Evolutionary conservation across 2,888 invertebrate genomes (phyloP), one percentile per base, ranked within the genome.

Genomic region (Andrena dorsata): DNA sequence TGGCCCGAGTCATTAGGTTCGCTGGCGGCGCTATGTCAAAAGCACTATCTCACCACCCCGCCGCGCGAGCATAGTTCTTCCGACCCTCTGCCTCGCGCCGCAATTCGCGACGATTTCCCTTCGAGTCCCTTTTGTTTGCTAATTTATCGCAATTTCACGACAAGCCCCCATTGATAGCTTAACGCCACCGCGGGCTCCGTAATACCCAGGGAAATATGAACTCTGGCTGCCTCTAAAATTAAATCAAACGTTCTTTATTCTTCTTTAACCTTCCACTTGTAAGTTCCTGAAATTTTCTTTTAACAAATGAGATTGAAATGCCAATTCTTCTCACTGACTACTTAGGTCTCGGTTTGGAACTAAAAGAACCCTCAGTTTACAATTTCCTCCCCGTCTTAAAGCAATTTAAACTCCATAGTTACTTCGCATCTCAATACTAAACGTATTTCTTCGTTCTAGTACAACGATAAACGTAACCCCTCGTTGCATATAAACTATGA

Each of bases 1-100:
- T 91, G 90, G 91, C 91, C 86, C 88, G 86, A 91, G 92, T 91
- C 92, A 92, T 92, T 92, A 92, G 90, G 88, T 87, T 82, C 85
- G 82, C 82, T 76, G 82, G 80, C 81, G 64, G 73, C 80, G 82
- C 80, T 86, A 64, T 78, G 80, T 81, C 88, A 83, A 89, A 88
- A 89, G 83, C 88, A 86, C 84, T 80, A 83, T 85, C 84, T 82
- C 56, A 51, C 71, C 53, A 41, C 75, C 53, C 41, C 53, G 51
- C 66, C 41, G 70, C 28, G 65, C 26, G 65, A 49, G 8, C 75
- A 13, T 66, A 58, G 73, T 71, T 71, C 82, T 74, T 71, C 47
- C 63, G 23, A n/a, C 65, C 32, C 51, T 32, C 20, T 58, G 68
- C 65, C 56, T 26, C 61, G 70, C 60, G 58, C 16, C 53, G 28